These are phyloP conservation scores for Rhabdomys pumilio DNA, from an alignment of 2,797 vertebrate species.

Conservation along the genomic window DNA sequence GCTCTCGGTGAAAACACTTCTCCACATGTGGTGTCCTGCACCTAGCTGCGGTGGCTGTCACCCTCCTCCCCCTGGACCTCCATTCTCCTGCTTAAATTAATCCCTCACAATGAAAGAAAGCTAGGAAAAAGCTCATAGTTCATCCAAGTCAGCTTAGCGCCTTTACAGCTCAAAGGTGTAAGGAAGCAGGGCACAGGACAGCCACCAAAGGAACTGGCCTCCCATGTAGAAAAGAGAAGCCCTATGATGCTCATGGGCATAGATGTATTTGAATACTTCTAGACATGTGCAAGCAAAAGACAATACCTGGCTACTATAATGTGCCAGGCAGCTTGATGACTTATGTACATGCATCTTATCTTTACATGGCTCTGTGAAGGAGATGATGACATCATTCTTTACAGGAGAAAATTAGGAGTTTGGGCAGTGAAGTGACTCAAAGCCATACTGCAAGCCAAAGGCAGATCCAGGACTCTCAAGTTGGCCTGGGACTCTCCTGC, in stretches of 20 bases:
- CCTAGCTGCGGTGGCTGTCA: background rate
- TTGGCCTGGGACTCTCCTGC: background rate
- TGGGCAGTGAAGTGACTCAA: background rate
- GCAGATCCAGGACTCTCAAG: background rate
- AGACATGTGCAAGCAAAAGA: background rate
- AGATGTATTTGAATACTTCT: background rate
- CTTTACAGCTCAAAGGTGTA: background rate
- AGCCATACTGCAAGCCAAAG: background rate
- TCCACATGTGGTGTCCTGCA: background rate
- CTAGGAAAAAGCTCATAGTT: background rate
- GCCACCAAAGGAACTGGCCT: too few species aligned
- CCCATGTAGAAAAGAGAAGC: too few species aligned
- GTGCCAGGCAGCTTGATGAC: background rate
- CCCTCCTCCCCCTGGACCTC: rapidly evolving
- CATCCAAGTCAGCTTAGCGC: background rate
- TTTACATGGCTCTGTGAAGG: background rate
- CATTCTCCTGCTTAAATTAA: background rate
- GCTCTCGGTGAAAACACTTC: background rate
- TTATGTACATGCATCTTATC: background rate
- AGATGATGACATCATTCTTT: background rate
- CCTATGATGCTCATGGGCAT: too few species aligned
- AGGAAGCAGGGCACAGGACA: background rate
- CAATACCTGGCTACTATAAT: background rate
- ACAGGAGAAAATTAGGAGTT: background rate
- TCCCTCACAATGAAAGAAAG: background rate